phyloP scores from a whole-genome alignment of 2,113 vertebrate species.

The Phoenicopterus ruber region DNA sequence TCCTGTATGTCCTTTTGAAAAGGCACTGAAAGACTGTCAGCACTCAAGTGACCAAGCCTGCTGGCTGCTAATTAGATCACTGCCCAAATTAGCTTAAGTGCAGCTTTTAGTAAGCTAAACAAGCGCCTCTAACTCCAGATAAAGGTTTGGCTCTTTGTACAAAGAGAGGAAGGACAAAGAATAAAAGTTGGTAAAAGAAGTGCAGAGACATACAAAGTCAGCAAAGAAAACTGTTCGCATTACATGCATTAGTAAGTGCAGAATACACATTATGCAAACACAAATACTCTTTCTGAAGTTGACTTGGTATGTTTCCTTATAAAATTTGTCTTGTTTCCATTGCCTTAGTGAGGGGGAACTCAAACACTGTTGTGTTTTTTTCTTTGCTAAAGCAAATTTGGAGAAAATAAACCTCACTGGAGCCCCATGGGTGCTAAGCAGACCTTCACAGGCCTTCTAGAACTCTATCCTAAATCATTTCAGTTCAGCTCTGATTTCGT shows the following conservation, averaged over 20 bases:
- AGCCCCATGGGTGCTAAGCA: not conserved
- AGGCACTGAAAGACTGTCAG: not conserved
- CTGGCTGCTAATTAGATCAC: not conserved
- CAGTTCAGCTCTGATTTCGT: not conserved
- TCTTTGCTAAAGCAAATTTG: not conserved
- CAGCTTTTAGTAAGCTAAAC: not conserved
- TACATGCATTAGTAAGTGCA: not conserved
- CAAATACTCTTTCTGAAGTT: not conserved
- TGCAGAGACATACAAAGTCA: not conserved
- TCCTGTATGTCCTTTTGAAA: not conserved
- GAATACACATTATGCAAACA: not conserved
- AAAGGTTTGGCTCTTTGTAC: not conserved
- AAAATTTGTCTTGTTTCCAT: not conserved
- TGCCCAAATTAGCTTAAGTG: not conserved
- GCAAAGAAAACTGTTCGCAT: not conserved
- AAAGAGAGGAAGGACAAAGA: not conserved
- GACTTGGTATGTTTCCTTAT: not conserved
- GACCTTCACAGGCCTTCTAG: not conserved
- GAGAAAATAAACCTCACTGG: not conserved
- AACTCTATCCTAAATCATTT: not conserved
- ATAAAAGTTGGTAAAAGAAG: not conserved
- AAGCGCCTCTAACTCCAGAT: not conserved
- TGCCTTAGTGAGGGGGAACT: not conserved
- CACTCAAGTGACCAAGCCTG: not conserved
- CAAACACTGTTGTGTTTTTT: not conserved